Conservation (phyloP, 2,113 vertebrate species). For the Percopsis transmontana region DNA sequence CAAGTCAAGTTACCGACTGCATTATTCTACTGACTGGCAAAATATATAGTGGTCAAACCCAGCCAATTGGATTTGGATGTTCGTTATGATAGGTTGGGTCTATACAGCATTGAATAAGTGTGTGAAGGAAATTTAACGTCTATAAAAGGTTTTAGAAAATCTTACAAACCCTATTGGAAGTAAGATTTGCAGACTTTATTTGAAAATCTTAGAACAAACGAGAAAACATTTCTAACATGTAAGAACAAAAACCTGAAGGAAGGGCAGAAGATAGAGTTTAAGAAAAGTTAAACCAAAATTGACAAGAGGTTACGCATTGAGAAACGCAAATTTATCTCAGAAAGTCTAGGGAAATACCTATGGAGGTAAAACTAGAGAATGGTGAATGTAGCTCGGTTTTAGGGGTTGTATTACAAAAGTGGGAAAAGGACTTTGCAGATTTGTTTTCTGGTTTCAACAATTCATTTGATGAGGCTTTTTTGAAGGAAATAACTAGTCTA, state of each 20-base stretch:
- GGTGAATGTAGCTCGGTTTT: neutral
- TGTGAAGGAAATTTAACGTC: neutral
- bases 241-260: neutral
- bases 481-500: neutral
- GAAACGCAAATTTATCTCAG: neutral
- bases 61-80: too few species aligned
- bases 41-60: too few species aligned
- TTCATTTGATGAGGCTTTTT: neutral
- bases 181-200: neutral
- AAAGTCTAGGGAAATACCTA: neutral
- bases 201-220: neutral
- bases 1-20: too few species aligned
- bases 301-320: neutral
- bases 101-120: neutral
- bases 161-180: neutral
- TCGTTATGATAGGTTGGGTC: neutral
- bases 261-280: neutral
- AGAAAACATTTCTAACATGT: neutral
- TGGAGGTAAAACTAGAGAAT: neutral
- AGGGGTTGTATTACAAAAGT: neutral
- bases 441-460: neutral
- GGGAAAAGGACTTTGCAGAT: conserved; percentile 2
- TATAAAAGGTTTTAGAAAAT: neutral
- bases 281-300: neutral
- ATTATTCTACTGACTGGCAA: too few species aligned